phyloP scores from a whole-genome alignment of 53 echinoderm and acorn worm genomes.

The Echinarachnius parma region DNA sequence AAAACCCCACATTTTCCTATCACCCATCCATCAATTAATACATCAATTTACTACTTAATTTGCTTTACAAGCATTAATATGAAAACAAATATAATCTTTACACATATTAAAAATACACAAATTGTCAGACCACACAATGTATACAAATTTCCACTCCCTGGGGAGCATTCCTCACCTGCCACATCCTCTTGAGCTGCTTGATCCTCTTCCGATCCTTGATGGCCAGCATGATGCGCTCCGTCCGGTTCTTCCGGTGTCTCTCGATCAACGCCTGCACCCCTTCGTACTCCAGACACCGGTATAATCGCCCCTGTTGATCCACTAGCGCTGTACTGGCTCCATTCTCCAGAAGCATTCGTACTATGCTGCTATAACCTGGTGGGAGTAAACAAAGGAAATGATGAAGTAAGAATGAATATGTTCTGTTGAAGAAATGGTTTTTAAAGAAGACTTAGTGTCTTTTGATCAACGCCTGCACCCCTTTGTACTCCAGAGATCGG shows the following conservation, averaged over 20 bases:
- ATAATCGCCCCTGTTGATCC: constrained; percentile 59
- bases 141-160: neutral
- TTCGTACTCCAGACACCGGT: constrained; percentile 78
- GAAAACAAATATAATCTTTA: no score
- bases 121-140: no score
- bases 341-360: constrained; percentile 60
- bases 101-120: no score
- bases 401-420: no score
- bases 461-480: constrained; percentile 86
- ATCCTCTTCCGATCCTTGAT: constrained; percentile 78
- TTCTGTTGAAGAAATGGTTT: no score
- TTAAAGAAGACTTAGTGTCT: no score
- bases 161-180: constrained; percentile 73
- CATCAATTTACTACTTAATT: no score
- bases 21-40: no score
- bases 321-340: constrained; percentile 90
- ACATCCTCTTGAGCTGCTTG: constrained; percentile 65
- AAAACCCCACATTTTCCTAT: no score
- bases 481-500: constrained; percentile 76
- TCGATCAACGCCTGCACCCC: constrained; percentile 91
- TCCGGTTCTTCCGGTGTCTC: constrained; percentile 67
- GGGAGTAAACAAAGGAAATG: no score
- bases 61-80: no score
- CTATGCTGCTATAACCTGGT: constrained; percentile 81
- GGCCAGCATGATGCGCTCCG: constrained; percentile 62